A percentile compares a stretch with the other conserved stretches of the same genome.
These are phyloP conservation scores for Hylia prasina DNA, from an alignment of 2,113 vertebrate species.

Conservation along the genomic window DNA sequence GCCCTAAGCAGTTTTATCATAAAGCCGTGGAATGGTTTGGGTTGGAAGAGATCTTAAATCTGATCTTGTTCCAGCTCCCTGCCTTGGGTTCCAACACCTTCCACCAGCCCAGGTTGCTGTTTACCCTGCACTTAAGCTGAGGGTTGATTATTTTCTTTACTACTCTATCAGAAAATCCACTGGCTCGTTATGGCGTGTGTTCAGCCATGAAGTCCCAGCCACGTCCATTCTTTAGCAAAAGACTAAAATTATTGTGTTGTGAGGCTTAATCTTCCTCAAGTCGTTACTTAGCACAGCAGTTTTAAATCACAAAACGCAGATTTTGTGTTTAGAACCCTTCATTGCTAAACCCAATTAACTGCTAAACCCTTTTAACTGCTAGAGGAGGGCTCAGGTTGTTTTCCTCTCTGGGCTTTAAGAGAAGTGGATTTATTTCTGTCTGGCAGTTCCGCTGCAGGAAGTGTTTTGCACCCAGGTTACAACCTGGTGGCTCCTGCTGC, in stretches of 20 bases:
- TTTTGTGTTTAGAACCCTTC: not conserved
- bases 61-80: not conserved
- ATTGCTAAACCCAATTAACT: not conserved
- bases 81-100: not conserved
- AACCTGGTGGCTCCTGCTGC: not conserved
- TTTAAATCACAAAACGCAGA: constrained; percentile 51
- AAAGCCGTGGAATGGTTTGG: not conserved
- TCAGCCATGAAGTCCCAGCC: constrained; percentile 48
- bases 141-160: constrained; percentile 44
- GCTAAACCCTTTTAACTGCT: not conserved
- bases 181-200: constrained; percentile 7
- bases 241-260: constrained; percentile 43
- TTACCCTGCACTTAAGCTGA: constrained; percentile 41
- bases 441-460: not conserved
- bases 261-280: constrained; percentile 48
- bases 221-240: not conserved
- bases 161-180: constrained; percentile 37
- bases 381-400: not conserved
- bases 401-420: not conserved
- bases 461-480: rapidly evolving
- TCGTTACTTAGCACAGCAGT: not conserved
- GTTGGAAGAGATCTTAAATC: not conserved
- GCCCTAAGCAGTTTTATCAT: not conserved
- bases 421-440: not conserved
- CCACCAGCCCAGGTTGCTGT: not conserved